These are phyloP conservation scores for Sinelater perroti DNA, from an alignment of 2,888 invertebrate genomes.

Conservation along the genomic window DNA sequence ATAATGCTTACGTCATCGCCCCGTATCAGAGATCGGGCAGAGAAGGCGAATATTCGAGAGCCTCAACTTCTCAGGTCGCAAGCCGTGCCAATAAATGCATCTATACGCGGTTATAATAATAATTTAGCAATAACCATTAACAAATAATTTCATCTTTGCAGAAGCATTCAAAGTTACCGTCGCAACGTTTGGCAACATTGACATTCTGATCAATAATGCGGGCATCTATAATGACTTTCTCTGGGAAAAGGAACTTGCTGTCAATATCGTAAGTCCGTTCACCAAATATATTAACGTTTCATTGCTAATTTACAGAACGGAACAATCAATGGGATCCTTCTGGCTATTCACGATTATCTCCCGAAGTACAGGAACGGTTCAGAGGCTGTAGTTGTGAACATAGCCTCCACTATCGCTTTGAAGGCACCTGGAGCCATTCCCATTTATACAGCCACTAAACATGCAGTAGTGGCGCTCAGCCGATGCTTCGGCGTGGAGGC, in stretches of 20 bases:
- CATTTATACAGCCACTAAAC: conserved; percentile 57
- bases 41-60: too few species aligned
- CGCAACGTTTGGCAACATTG: conserved; percentile 71
- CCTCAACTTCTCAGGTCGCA: too few species aligned
- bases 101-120: too few species aligned
- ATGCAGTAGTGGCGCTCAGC: conserved; percentile 54
- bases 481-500: conserved; percentile 49
- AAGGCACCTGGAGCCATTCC: conserved; percentile 51
- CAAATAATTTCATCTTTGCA: too few species aligned
- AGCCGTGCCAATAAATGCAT: too few species aligned
- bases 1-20: too few species aligned
- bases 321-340: conserved; percentile 56
- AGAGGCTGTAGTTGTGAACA: conserved; percentile 62
- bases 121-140: too few species aligned
- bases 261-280: conserved; percentile 43
- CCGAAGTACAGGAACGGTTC: conserved; percentile 60
- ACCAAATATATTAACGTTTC: too few species aligned
- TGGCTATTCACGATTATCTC: conserved; percentile 61
- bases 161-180: conserved; percentile 75
- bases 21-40: too few species aligned
- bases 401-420: conserved; percentile 60
- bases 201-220: conserved; percentile 65
- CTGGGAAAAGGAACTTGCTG: conserved; percentile 42
- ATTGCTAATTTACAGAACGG: conserved; percentile 56
- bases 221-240: conserved; percentile 42